phyloP scores from a whole-genome alignment of 2,797 vertebrate species.

The Falco novaeseelandiae region DNA sequence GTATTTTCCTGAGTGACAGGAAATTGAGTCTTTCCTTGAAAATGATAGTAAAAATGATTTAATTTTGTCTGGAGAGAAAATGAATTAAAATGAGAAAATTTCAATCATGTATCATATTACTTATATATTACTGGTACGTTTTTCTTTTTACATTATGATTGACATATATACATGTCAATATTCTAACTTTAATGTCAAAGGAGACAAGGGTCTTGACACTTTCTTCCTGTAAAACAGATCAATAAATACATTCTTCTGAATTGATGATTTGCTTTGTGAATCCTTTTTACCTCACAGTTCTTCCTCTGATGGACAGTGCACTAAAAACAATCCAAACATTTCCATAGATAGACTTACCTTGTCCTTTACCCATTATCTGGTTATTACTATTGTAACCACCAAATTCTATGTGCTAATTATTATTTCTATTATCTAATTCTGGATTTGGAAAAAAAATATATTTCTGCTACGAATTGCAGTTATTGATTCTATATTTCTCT shows the following conservation, averaged over 20 bases:
- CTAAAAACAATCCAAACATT: not conserved
- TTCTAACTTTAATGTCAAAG: not conserved
- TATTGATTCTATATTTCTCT: not conserved
- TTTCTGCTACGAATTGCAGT: not conserved
- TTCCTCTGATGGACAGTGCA: not conserved
- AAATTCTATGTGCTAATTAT: no score
- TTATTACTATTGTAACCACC: no score
- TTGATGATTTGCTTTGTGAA: not conserved
- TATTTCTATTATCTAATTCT: not conserved
- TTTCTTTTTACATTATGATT: not conserved
- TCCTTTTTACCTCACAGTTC: not conserved
- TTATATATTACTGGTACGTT: fast-evolving
- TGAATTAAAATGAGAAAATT: not conserved
- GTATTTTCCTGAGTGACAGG: not conserved
- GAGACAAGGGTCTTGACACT: not conserved
- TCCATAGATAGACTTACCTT: not conserved
- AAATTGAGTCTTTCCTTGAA: not conserved
- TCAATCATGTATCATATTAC: not conserved
- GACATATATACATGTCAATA: not conserved
- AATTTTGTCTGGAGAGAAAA: not conserved
- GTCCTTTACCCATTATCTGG: not conserved
- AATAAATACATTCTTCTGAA: not conserved
- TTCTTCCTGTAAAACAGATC: not conserved
- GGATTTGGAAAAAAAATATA: not conserved
- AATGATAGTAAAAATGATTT: not conserved